A percentile compares a stretch with the other conserved stretches of the same genome.
These are phyloP conservation scores for Euzophera pinguis DNA, from an alignment of 2,888 invertebrate genomes.

Conservation along the genomic window DNA sequence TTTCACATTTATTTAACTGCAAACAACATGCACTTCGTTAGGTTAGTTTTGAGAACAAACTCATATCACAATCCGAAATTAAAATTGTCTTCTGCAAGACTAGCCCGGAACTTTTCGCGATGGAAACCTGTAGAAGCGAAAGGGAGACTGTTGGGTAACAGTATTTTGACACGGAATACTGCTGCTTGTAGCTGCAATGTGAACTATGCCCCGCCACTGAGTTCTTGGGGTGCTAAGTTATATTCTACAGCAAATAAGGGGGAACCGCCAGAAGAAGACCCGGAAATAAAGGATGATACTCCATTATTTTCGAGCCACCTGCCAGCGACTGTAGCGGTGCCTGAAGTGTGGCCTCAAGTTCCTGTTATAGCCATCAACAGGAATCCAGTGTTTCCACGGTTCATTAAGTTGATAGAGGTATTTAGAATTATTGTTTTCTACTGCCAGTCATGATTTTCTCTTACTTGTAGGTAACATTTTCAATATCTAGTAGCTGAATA, in stretches of 20 bases:
- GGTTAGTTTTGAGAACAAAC: slow-evolving; percentile 43
- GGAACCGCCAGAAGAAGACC: slow-evolving; percentile 61
- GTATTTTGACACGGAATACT: slow-evolving; percentile 21
- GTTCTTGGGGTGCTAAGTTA: slow-evolving; percentile 37
- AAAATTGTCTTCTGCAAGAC: slow-evolving; percentile 48
- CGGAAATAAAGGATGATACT: slow-evolving; percentile 57
- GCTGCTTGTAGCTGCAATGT: slow-evolving; percentile 42
- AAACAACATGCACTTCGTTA: slow-evolving; percentile 61
- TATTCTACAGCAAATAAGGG: slow-evolving; percentile 57
- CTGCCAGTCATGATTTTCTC: no score
- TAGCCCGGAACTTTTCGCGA: slow-evolving; percentile 60
- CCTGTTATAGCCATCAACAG: slow-evolving; percentile 96
- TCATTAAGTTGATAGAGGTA: slow-evolving; percentile 97
- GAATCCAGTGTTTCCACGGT: slow-evolving; percentile 98
- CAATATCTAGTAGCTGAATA: no score
- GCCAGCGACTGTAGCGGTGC: slow-evolving; percentile 94
- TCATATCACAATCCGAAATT: slow-evolving; percentile 46
- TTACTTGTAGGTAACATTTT: no score
- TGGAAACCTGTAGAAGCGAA: slow-evolving; percentile 45
- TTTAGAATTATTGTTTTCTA: no score
- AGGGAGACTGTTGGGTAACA: slow-evolving; percentile 23
- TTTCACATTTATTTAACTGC: slow-evolving; percentile 15
- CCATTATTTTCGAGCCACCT: slow-evolving; percentile 79
- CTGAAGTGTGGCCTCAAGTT: slow-evolving; percentile 97
- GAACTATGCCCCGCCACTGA: slow-evolving; percentile 26